Evolutionary conservation across 2,113 vertebrate genomes (phyloP).

Genomic region (Agelaius phoeniceus): DNA sequence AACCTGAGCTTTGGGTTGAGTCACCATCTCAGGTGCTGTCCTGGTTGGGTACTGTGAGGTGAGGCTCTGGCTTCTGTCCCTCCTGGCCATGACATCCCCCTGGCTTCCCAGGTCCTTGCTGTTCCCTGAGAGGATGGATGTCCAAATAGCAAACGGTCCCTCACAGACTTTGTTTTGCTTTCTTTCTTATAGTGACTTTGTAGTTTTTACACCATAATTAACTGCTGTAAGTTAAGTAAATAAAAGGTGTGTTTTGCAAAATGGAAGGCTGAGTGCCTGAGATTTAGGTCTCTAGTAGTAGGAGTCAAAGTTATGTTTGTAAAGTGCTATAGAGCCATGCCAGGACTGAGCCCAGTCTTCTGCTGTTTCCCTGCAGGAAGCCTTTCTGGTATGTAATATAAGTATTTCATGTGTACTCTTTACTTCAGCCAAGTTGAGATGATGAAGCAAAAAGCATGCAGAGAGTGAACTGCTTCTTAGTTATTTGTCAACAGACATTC

Average conservation of each 20-base stretch:
- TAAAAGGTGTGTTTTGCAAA: background rate
- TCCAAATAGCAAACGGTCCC: background rate
- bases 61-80: background rate
- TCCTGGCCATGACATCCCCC: fast-evolving
- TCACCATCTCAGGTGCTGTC: background rate
- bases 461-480: background rate
- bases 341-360: background rate
- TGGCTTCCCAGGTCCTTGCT: background rate
- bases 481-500: background rate
- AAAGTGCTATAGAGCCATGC: background rate
- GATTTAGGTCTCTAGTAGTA: background rate
- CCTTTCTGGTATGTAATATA: background rate
- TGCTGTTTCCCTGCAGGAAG: background rate
- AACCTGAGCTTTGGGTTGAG: background rate
- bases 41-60: background rate
- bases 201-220: background rate
- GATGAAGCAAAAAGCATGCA: background rate
- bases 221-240: background rate
- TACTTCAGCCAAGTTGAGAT: background rate
- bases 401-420: background rate
- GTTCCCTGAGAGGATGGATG: background rate
- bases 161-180: background rate
- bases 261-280: background rate
- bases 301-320: background rate
- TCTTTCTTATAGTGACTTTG: background rate